Conservation (phyloP, 2,888 invertebrate genomes). For the Gymnosoma rotundatum region DNA sequence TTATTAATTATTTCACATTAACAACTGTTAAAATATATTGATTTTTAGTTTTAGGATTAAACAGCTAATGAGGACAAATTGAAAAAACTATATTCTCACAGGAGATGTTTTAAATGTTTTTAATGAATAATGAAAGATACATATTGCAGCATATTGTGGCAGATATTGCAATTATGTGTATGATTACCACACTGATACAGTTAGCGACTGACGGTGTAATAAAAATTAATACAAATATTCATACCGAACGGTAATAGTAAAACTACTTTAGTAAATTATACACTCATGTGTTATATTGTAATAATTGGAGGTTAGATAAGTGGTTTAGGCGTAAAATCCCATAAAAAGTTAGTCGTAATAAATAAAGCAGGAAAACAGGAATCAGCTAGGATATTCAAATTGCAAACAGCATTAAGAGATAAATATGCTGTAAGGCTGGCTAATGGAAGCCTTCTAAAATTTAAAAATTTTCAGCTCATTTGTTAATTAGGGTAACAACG, state of each 20-base stretch:
- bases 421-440: not conserved
- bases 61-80: not conserved
- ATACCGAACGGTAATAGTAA: not conserved
- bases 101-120: slow-evolving; percentile 20
- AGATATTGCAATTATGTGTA: slow-evolving; percentile 9
- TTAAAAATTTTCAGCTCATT: slow-evolving; percentile 37
- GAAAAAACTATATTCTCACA: not conserved
- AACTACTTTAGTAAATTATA: not conserved
- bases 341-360: slow-evolving; percentile 44
- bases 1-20: no score
- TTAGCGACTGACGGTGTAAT: slow-evolving; percentile 30
- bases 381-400: slow-evolving; percentile 32
- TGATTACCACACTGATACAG: slow-evolving; percentile 33
- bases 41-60: not conserved
- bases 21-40: no score
- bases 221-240: slow-evolving; percentile 42
- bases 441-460: slow-evolving; percentile 10
- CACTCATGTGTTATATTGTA: slow-evolving; percentile 29
- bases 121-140: slow-evolving; percentile 11
- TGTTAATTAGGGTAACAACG: slow-evolving; percentile 22
- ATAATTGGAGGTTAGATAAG: slow-evolving; percentile 56
- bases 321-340: slow-evolving; percentile 47
- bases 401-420: not conserved
- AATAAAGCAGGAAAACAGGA: slow-evolving; percentile 40
- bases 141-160: slow-evolving; percentile 10